Conservation (phyloP, 2,113 vertebrate species). For the Spea multiplicata region DNA sequence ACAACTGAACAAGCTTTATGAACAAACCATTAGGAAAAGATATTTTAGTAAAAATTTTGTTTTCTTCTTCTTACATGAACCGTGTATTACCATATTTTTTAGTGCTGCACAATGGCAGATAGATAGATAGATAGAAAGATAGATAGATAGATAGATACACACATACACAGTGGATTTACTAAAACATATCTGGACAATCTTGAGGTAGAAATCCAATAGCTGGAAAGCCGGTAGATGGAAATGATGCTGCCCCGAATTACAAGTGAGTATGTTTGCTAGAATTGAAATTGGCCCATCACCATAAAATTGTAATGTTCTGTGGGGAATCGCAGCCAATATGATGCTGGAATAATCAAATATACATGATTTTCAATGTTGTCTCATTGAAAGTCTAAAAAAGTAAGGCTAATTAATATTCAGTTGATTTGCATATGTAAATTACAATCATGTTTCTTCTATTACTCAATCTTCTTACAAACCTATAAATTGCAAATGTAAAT, state of each 20-base stretch:
- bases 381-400: constrained; percentile 22
- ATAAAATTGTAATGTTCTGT: background rate
- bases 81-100: too few relatives aligned
- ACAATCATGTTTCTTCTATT: constrained; percentile 45
- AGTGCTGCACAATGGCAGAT: too few relatives aligned
- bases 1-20: too few relatives aligned
- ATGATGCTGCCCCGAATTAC: background rate
- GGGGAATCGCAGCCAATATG: constrained; percentile 2
- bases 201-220: too few relatives aligned
- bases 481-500: constrained; percentile 48
- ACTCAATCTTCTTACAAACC: constrained; percentile 45
- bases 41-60: too few relatives aligned
- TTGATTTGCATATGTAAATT: constrained; percentile 44
- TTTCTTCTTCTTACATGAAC: too few relatives aligned
- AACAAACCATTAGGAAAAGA: too few relatives aligned
- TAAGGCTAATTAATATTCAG: constrained; percentile 37
- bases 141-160: too few relatives aligned
- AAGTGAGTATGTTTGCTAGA: background rate
- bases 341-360: constrained; percentile 22
- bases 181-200: too few relatives aligned
- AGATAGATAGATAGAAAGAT: too few relatives aligned
- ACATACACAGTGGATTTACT: too few relatives aligned
- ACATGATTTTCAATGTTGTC: constrained; percentile 2
- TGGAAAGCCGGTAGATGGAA: too few relatives aligned
- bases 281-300: background rate